phyloP scores from a whole-genome alignment of 2,797 vertebrate species.

The Intellagama lesueurii region DNA sequence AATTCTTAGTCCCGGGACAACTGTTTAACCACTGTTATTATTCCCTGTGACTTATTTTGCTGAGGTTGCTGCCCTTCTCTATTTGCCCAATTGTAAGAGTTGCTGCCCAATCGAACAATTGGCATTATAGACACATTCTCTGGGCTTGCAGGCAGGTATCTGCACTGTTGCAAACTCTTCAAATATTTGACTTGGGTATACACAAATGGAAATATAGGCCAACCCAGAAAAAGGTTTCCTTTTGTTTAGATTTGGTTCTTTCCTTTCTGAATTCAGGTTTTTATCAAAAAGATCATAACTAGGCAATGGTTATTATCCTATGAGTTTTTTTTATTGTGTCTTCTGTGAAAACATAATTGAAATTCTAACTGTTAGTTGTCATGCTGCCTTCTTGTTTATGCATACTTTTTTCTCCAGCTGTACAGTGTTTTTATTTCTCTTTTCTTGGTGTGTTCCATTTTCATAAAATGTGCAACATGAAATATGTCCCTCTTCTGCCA shows the following conservation, averaged over 20 bases:
- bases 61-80: neutral
- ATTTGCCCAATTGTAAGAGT: conserved; percentile 6
- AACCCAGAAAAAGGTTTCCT: neutral
- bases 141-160: conserved; percentile 31
- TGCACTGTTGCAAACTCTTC: conserved; percentile 27
- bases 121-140: conserved; percentile 15
- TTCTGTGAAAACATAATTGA: neutral
- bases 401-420: neutral
- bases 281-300: neutral
- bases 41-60: neutral
- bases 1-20: neutral
- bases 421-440: neutral
- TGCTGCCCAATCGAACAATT: conserved; percentile 26
- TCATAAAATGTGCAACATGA: neutral
- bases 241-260: conserved; percentile 23
- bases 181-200: conserved; percentile 31
- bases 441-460: neutral
- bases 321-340: neutral
- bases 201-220: conserved; percentile 11
- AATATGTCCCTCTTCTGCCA: neutral
- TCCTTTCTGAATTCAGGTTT: neutral
- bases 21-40: neutral
- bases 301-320: neutral
- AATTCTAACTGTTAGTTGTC: neutral
- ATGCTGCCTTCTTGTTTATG: conserved; percentile 5